Conservation (phyloP, 2,888 invertebrate species). For the Drosophila meridionalis region DNA sequence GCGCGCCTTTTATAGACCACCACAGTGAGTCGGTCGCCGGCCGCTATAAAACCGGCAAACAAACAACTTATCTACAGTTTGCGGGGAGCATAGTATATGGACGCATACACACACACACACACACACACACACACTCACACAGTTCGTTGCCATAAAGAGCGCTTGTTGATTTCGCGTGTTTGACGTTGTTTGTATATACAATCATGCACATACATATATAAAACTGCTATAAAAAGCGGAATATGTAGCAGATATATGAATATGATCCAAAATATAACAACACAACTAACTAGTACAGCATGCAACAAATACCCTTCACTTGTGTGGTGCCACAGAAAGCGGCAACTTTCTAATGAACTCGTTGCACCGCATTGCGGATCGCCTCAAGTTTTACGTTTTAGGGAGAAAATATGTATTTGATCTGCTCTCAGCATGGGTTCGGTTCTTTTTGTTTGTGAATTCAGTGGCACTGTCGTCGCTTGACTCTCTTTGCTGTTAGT, state of each 20-base stretch:
- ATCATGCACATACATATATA: background rate
- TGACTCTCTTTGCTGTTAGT: conserved; percentile 6
- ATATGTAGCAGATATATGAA: conserved; percentile 7
- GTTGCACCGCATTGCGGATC: conserved; percentile 38
- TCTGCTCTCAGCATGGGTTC: conserved; percentile 7
- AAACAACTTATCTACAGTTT: conserved; percentile 15
- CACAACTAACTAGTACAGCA: conserved; percentile 10
- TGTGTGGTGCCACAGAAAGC: conserved; percentile 49
- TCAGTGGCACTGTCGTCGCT: conserved; percentile 17
- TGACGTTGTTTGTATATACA: conserved; percentile 25
- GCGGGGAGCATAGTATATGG: conserved; percentile 14
- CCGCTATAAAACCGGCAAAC: conserved; percentile 43
- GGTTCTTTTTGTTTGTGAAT: conserved; percentile 7
- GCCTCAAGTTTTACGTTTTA: conserved; percentile 8
- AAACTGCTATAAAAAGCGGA: background rate
- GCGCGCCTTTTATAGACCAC: conserved; percentile 59
- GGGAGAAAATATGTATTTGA: conserved; percentile 17
- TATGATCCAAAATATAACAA: conserved; percentile 35
- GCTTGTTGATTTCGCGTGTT: conserved; percentile 40
- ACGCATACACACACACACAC: conserved; percentile 1
- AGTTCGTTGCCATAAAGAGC: conserved; percentile 30
- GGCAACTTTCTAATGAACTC: conserved; percentile 71
- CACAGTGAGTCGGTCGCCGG: conserved; percentile 18
- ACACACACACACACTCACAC: background rate
- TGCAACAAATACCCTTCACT: conserved; percentile 36